These are phyloP conservation scores for Caenorhabditis sp. DNA, from an alignment of 2,888 invertebrate species.

Conservation along the genomic window DNA sequence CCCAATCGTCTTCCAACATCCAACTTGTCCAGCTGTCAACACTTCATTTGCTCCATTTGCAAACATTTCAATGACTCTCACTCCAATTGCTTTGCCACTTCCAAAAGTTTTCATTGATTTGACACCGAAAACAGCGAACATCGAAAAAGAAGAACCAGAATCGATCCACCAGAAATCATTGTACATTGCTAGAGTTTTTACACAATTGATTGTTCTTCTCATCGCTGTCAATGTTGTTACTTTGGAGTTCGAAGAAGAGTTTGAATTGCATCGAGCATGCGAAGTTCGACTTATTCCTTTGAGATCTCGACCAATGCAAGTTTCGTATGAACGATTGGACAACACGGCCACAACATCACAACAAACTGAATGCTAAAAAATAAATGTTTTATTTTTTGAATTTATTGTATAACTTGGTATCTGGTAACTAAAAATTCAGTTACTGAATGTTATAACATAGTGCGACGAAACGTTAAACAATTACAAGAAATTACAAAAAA, in stretches of 20 bases:
- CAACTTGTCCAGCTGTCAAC: neutral
- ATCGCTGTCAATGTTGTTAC: neutral
- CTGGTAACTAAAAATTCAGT: too few relatives aligned
- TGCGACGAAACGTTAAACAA: too few relatives aligned
- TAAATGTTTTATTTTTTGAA: neutral
- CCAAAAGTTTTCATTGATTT: too few relatives aligned
- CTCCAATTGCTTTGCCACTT: too few relatives aligned
- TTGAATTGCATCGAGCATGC: neutral
- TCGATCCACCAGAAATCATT: neutral
- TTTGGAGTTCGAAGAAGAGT: neutral
- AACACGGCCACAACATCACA: neutral
- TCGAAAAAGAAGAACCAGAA: neutral
- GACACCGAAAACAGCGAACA: neutral
- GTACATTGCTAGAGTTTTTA: neutral
- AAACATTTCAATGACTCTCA: too few relatives aligned
- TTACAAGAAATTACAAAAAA: too few relatives aligned
- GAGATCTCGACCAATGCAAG: neutral
- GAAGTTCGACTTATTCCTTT: neutral
- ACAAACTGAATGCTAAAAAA: neutral
- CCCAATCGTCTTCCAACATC: neutral
- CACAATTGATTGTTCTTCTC: neutral
- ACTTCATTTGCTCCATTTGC: too few relatives aligned
- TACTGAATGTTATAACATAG: too few relatives aligned
- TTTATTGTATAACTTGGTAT: too few relatives aligned
- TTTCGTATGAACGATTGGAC: neutral